Base-by-base conservation (phyloP, 2,113 vertebrate species). In the Epinephelus lanceolatus region DNA sequence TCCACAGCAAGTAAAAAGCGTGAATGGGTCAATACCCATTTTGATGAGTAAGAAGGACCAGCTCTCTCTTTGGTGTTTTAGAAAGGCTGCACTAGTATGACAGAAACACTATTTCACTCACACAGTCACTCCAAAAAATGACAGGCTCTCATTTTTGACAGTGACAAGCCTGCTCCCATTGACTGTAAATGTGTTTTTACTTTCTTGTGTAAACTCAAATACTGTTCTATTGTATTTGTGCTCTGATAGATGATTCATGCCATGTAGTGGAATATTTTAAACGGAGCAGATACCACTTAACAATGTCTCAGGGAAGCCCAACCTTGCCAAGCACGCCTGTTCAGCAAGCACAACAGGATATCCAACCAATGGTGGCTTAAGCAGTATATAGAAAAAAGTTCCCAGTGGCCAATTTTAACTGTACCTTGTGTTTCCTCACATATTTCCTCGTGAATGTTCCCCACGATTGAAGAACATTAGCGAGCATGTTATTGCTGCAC, bases 11-110 rank as follows among this genome's bases (percentile, higher is more conserved):
- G 81, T 90, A 90, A 89, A 91, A 94, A 87, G 80, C 45, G 47
- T 79, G 81, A 92, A 79, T 60, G 71, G 86, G 88, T 93, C 88
- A 78, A 93, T 93, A 84, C 1, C 79, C 81, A 90, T 91, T 91
- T 90, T 71, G 81, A 85, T 86, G 84, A 87, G 47, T 72, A 83
- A 85, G 87, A 83, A 68, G 21, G 13, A 84, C 30, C 25, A 69
- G 78, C 51, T 76, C 82, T 71, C 70, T 51, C 37, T 73, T 57
- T 87, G 23, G 66, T 78, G 76, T 78, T 89, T 85, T 77, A 56
- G 60, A 80, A 77, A 76, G 42, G n/a, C 51, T 75, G 74, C 69
- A 80, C 62, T 70, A 73, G 45, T 49, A 67, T 61, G 62, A 84
- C 82, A 67, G 45, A 37, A 71, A 66, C 70, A 62, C n/a, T 10